Conservation (phyloP, 2,113 vertebrate genomes). For the Proteles cristata region DNA sequence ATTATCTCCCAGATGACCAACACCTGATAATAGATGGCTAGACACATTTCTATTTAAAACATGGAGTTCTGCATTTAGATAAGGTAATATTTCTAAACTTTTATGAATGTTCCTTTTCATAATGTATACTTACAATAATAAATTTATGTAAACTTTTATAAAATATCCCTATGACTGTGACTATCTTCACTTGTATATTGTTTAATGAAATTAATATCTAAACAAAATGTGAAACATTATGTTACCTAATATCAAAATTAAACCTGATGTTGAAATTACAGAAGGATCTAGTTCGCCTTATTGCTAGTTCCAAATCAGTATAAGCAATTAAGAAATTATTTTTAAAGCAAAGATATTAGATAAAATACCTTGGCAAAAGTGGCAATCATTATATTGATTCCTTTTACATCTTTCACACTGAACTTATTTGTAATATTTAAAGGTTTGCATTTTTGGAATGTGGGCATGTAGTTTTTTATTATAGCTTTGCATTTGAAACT, state of each 20-base stretch:
- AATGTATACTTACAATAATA: neutral
- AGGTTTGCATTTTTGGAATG: neutral
- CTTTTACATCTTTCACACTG: neutral
- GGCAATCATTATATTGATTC: neutral
- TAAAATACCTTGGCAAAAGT: neutral
- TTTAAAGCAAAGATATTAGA: constrained; percentile 6
- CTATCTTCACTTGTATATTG: neutral
- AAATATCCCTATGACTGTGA: neutral
- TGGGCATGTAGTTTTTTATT: neutral
- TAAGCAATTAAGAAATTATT: neutral
- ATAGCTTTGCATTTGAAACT: neutral
- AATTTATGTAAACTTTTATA: neutral
- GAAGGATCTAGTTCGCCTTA: neutral
- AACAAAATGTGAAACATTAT: neutral
- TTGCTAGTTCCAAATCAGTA: neutral
- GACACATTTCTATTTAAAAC: constrained; percentile 58
- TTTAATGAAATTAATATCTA: neutral
- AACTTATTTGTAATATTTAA: neutral
- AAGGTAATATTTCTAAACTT: neutral
- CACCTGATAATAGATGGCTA: constrained; percentile 42
- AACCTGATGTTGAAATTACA: neutral
- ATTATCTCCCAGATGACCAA: constrained; percentile 46
- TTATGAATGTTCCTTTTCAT: neutral
- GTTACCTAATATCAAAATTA: neutral
- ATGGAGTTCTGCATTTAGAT: neutral